Percentiles rank a stretch among this genome's conserved stretches.
Evolutionary conservation across 2,888 invertebrate species (phyloP).

Genomic region (Ceramica pisi): DNA sequence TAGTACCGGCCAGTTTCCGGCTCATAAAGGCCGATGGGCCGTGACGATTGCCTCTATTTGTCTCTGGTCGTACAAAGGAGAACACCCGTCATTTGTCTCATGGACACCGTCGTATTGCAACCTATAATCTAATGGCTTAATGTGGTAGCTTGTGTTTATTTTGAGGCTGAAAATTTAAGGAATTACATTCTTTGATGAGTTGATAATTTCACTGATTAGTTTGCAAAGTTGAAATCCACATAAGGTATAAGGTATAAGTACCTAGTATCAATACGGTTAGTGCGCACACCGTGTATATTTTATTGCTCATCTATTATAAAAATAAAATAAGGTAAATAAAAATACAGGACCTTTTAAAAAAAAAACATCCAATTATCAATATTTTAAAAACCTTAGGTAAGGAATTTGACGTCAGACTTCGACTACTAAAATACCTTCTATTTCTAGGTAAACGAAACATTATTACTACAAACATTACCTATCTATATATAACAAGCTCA

Average conservation of each 20-base stretch:
- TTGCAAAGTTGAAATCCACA: neutral
- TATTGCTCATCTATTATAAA: no score
- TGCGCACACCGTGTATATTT: no score
- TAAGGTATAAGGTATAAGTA: neutral
- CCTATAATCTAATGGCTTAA: constrained; percentile 9
- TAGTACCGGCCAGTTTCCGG: constrained; percentile 80
- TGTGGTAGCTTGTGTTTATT: constrained; percentile 5
- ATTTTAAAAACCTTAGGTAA: neutral
- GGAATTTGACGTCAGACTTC: neutral
- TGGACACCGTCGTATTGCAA: constrained; percentile 48
- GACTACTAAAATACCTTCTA: neutral
- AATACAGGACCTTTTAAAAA: no score
- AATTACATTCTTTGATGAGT: neutral
- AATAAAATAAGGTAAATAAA: no score
- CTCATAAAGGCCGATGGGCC: constrained; percentile 80
- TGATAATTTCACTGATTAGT: neutral
- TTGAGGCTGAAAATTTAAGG: no score
- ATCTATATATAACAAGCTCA: constrained; percentile 29
- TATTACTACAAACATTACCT: constrained; percentile 33
- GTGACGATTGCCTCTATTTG: constrained; percentile 82
- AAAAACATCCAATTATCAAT: no score
- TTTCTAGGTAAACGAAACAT: constrained; percentile 22
- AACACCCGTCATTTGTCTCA: constrained; percentile 58
- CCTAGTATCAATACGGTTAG: no score
- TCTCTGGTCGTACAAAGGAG: constrained; percentile 76